A percentile compares a stretch with the other conserved stretches of the same genome.
Evolutionary conservation across 2,797 vertebrate genomes (phyloP).

Genomic region (Scarus forsteni): DNA sequence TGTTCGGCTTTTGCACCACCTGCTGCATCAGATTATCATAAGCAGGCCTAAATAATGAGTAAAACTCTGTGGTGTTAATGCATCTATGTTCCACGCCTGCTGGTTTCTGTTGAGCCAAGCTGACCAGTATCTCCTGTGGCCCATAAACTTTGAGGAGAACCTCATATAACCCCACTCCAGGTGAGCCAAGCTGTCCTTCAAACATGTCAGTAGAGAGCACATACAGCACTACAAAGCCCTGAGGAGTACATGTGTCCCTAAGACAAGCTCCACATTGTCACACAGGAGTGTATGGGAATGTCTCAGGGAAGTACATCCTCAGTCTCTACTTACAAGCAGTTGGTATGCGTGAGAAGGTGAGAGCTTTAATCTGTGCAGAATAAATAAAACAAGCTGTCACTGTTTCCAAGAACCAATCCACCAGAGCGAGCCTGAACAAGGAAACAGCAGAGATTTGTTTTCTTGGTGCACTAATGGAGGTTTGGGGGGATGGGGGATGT

Average conservation of each 20-base stretch:
- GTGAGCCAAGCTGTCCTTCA: too few relatives aligned
- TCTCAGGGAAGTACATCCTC: not conserved
- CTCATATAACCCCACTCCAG: too few relatives aligned
- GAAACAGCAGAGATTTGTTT: constrained; percentile 10
- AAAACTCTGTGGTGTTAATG: too few relatives aligned
- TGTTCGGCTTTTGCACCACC: too few relatives aligned
- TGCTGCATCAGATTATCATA: too few relatives aligned
- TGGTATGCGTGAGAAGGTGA: not conserved
- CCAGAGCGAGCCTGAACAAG: not conserved
- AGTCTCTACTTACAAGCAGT: constrained; percentile 1
- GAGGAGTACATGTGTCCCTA: not conserved
- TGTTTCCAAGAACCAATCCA: constrained; percentile 16
- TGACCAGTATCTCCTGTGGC: too few relatives aligned
- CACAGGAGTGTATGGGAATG: not conserved
- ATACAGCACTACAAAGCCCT: not conserved
- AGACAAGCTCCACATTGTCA: not conserved
- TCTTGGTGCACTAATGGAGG: constrained; percentile 25
- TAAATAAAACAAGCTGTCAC: not conserved
- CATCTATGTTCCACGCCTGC: too few relatives aligned
- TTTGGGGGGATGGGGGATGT: not conserved
- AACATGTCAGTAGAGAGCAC: not conserved
- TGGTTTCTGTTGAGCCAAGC: too few relatives aligned
- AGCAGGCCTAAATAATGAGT: too few relatives aligned
- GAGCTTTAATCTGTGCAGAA: not conserved
- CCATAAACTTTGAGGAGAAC: too few relatives aligned